phyloP scores from a whole-genome alignment of 2,888 invertebrate species.

The Rambutsinella grinnellia region DNA sequence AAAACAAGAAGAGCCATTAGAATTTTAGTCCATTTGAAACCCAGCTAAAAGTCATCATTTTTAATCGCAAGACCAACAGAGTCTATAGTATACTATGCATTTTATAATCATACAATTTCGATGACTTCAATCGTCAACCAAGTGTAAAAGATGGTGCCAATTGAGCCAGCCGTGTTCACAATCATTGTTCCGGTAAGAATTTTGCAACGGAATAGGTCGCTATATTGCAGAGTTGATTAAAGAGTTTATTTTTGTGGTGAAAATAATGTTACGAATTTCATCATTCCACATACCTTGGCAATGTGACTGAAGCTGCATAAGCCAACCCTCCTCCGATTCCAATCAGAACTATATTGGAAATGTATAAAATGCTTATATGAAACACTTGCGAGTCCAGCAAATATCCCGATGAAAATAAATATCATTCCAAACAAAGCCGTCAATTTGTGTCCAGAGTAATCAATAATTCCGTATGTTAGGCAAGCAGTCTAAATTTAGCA shows the following conservation, averaged over 20 bases:
- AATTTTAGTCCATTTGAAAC: conserved; percentile 44
- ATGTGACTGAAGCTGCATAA: conserved; percentile 41
- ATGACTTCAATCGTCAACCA: conserved; percentile 18
- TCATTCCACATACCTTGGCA: conserved; percentile 12
- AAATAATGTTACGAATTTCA: background rate
- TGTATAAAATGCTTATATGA: conserved; percentile 34
- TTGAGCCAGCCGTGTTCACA: background rate
- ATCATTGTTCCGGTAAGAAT: conserved; percentile 27
- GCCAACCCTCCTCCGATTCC: conserved; percentile 56
- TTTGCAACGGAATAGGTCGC: conserved; percentile 51
- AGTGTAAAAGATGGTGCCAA: conserved; percentile 32
- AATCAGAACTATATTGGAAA: conserved; percentile 44
- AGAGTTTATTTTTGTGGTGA: background rate
- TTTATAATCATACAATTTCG: conserved; percentile 11
- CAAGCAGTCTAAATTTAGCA: conserved; percentile 14
- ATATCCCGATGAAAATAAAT: conserved; percentile 49
- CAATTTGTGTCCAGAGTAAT: conserved; percentile 53
- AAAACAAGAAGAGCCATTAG: conserved; percentile 24
- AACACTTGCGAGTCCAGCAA: conserved; percentile 51
- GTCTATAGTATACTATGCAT: too few relatives aligned
- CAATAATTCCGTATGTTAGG: conserved; percentile 13
- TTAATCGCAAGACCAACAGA: too few relatives aligned
- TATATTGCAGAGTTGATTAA: too few relatives aligned
- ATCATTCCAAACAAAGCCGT: conserved; percentile 61
- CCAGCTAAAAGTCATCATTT: too few relatives aligned